phyloP scores from a whole-genome alignment of 1,140 invertebrate genomes.

The Sminthurides bifidus region DNA sequence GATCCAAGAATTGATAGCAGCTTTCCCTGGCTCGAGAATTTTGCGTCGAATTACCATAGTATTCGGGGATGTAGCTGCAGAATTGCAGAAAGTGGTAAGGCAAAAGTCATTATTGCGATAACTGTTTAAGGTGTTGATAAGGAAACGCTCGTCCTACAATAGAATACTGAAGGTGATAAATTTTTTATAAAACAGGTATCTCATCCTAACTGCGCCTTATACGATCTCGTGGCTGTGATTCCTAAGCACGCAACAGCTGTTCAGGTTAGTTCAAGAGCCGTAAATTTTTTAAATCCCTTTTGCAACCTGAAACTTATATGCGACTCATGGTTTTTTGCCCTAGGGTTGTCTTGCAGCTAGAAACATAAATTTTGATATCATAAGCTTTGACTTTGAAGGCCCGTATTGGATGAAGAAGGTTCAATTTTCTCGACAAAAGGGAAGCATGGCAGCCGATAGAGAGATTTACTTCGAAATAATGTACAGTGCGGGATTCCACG shows the following conservation, averaged over 20 bases:
- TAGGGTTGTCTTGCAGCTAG: constrained; percentile 20
- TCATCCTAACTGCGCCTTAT: constrained; percentile 8
- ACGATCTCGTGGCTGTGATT: constrained; percentile 25
- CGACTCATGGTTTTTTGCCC: not conserved
- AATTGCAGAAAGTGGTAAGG: constrained; percentile 24
- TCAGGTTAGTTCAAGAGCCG: constrained; percentile 7
- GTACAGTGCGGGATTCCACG: constrained; percentile 20
- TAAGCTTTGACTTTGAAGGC: constrained; percentile 28
- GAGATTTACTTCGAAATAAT: constrained; percentile 29
- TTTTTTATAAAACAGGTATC: constrained; percentile 11
- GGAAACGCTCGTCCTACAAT: too few relatives aligned
- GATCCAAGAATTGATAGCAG: constrained; percentile 7
- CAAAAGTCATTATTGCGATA: not conserved
- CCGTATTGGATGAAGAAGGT: constrained; percentile 29
- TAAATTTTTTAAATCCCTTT: not conserved
- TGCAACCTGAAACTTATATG: not conserved
- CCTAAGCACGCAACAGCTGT: constrained; percentile 24
- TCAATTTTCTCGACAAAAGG: constrained; percentile 19
- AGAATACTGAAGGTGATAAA: too few relatives aligned
- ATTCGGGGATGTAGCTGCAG: constrained; percentile 14
- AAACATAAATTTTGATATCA: constrained; percentile 20
- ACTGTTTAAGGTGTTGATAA: too few relatives aligned
- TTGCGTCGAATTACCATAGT: constrained; percentile 21
- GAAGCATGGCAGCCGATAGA: constrained; percentile 19
- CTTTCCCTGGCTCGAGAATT: constrained; percentile 15